Conservation (phyloP, 2,797 vertebrate genomes). For the Carcharodon carcharias region DNA sequence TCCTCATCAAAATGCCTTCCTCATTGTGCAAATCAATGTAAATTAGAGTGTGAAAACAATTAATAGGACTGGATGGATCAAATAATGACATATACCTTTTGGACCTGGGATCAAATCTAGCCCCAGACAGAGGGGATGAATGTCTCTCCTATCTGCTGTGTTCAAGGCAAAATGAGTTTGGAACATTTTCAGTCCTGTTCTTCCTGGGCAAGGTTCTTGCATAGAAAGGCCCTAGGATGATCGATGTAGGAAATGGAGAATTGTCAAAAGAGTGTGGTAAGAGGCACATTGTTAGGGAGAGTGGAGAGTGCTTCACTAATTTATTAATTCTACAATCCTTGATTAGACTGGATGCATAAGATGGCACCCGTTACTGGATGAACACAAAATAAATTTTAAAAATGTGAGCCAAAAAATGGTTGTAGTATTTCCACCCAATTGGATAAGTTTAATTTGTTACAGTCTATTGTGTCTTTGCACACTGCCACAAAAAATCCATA, state of each 20-base stretch:
- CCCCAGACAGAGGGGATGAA: background rate
- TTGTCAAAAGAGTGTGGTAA: background rate
- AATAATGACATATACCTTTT: background rate
- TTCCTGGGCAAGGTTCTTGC: background rate
- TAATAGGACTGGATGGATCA: background rate
- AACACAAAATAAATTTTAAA: background rate
- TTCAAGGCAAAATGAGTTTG: background rate
- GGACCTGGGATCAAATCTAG: background rate
- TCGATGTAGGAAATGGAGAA: background rate
- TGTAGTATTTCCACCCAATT: background rate
- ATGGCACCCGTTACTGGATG: background rate
- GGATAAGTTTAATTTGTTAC: background rate
- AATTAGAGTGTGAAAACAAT: background rate
- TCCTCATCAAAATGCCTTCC: too few relatives aligned
- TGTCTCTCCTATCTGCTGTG: background rate
- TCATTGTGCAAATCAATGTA: too few relatives aligned
- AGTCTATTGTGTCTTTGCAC: background rate
- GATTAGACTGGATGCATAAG: background rate
- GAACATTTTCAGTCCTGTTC: background rate
- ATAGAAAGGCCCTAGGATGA: background rate
- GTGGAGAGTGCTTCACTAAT: background rate
- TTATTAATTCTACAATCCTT: background rate
- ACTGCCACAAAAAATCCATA: slow-evolving; percentile 6
- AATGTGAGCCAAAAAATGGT: background rate
- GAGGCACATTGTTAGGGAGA: background rate